Base-by-base conservation (phyloP, 1,140 invertebrate species). In the Elymnias hypermnestra region DNA sequence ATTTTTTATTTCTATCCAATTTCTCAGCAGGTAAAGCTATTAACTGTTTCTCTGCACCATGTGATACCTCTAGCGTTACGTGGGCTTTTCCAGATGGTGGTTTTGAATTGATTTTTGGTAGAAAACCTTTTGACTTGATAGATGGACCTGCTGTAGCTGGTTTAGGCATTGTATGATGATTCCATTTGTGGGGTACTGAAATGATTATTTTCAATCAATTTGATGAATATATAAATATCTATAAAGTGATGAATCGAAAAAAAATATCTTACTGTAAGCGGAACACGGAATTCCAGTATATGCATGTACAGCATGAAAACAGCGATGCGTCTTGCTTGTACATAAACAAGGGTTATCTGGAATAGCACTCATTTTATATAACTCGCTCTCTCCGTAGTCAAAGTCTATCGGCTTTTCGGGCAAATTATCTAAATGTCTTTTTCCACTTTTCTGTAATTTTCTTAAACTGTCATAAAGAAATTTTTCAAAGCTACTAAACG, bases 391-490 rank as follows among this genome's bases (percentile, higher is more conserved):
- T 29, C 83, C 83, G 9, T 83, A 86, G 44, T 86, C 83, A 64
- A 85, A 87, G 39, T 87, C 83, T 7, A 86, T 70, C 36, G 87
- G 77, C 15, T 86, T 87, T 55, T 88, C 82, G 2, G 90, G 90
- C 14, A 92, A 65, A 50, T 90, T 91, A 50, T 89, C 89, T 40
- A 92, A 71, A 74, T 92, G 83, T 63, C 89, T 83, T 65, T 88
- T 89, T 44, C 89, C 88, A 57, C 88, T 90, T 58, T 89, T 91
- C 68, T 96, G 94, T 18, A 96, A 72, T 53, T 92, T 91, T 60
- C 94, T 89, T 4, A 96, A 83, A 64, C 94, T 94, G 54, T 95
- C 95, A 71, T 98, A 98, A 0, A 98, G 86, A 81, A 97, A 98
- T 60, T 93, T 91, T 86, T 98, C 97, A 66, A 97, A 98, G 63